These are phyloP conservation scores for Ips nitidus DNA, from an alignment of 1,140 invertebrate genomes.

Conservation along the genomic window DNA sequence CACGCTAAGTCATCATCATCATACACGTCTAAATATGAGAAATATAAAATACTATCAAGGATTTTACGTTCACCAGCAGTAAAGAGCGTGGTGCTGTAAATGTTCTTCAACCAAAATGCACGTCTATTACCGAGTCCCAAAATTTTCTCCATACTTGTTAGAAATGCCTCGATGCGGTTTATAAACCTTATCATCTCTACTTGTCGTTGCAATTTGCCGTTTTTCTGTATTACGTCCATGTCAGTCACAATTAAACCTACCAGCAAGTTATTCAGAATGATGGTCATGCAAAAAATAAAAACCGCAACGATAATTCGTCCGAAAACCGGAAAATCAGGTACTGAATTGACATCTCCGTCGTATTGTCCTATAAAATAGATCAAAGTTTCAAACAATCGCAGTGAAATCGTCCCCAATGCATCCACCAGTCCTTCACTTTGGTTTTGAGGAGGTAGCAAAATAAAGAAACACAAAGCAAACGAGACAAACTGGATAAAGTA, in stretches of 20 bases:
- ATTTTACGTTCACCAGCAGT: background rate
- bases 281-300: slow-evolving; percentile 41
- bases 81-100: slow-evolving; percentile 6
- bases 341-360: slow-evolving; percentile 23
- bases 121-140: background rate
- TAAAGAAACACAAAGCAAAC: slow-evolving; percentile 41
- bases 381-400: slow-evolving; percentile 37
- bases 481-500: slow-evolving; percentile 42
- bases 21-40: background rate
- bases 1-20: slow-evolving; percentile 19
- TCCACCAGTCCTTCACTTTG: slow-evolving; percentile 1
- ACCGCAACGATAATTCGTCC: slow-evolving; percentile 35
- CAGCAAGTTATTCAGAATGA: slow-evolving; percentile 41
- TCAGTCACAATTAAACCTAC: slow-evolving; percentile 40
- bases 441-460: slow-evolving; percentile 28
- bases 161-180: slow-evolving; percentile 12
- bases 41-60: background rate
- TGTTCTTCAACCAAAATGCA: background rate
- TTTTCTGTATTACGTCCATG: slow-evolving; percentile 40
- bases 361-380: slow-evolving; percentile 41
- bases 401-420: slow-evolving; percentile 9
- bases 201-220: slow-evolving; percentile 34
- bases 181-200: slow-evolving; percentile 27
- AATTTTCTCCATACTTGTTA: slow-evolving; percentile 9
- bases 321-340: slow-evolving; percentile 32